A percentile compares a stretch with the other conserved stretches of the same genome.
These are phyloP conservation scores for Lasioglossum malachurum DNA, from an alignment of 2,888 invertebrate genomes.

Conservation along the genomic window DNA sequence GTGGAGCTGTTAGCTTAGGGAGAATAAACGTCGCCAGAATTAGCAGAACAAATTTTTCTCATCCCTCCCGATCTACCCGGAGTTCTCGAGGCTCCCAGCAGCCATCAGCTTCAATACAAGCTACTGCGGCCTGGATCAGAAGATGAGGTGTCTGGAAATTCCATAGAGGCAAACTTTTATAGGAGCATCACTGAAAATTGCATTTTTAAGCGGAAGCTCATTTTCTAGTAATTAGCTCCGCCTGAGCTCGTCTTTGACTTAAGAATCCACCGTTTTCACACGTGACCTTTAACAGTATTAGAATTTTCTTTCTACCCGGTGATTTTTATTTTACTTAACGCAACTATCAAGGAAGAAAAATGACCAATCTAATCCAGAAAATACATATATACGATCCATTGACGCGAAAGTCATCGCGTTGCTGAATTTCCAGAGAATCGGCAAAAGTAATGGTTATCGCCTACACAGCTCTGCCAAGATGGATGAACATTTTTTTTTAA, in stretches of 20 bases:
- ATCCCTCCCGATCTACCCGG: conserved; percentile 30
- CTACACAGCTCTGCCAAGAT: not conserved
- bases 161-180: conserved; percentile 53
- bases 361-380: not conserved
- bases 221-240: conserved; percentile 57
- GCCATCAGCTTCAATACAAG: conserved; percentile 26
- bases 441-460: not conserved
- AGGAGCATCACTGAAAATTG: conserved; percentile 57
- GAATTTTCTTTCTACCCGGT: not conserved
- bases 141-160: conserved; percentile 57
- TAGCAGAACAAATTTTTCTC: conserved; percentile 72
- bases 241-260: conserved; percentile 21
- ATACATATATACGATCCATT: not conserved
- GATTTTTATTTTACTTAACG: not conserved
- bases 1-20: conserved; percentile 62
- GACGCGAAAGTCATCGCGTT: not conserved
- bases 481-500: conserved; percentile 1
- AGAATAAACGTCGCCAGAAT: conserved; percentile 74
- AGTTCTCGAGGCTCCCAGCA: conserved; percentile 1
- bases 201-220: conserved; percentile 69
- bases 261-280: conserved; percentile 37
- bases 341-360: not conserved
- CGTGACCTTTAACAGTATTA: not conserved
- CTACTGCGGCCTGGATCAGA: conserved; percentile 41
- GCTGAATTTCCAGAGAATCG: not conserved